These are phyloP conservation scores for Azemiops feae DNA, from an alignment of 2,113 vertebrate species.

Conservation along the genomic window DNA sequence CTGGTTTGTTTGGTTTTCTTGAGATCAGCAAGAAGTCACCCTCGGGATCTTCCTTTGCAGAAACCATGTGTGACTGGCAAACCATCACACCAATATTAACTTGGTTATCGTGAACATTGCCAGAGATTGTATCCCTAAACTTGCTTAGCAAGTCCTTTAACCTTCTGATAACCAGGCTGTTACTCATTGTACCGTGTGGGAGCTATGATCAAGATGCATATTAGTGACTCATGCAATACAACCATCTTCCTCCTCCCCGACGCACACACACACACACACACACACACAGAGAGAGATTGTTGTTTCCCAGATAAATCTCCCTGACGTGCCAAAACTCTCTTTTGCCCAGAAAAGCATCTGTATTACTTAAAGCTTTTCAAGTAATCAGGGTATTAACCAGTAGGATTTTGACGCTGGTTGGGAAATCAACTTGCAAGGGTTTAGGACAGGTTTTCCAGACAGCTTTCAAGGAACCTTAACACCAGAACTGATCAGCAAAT, in stretches of 20 bases:
- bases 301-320: not conserved
- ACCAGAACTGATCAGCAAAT: not conserved
- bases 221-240: not conserved
- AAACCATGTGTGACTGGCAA: not conserved
- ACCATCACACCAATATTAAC: too few species aligned
- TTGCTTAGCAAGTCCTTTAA: not conserved
- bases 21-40: not conserved
- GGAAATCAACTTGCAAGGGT: not conserved
- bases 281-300: not conserved
- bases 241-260: not conserved
- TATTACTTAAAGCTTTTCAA: not conserved
- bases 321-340: not conserved
- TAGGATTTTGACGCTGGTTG: not conserved
- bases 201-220: not conserved
- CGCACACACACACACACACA: too few species aligned
- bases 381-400: not conserved
- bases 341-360: not conserved
- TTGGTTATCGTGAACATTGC: not conserved
- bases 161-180: not conserved
- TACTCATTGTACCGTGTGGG: not conserved
- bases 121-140: not conserved
- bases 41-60: not conserved
- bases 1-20: too few species aligned
- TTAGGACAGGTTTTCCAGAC: not conserved
- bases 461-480: not conserved